These are phyloP conservation scores for Scylla paramamosain DNA, from an alignment of 1,140 invertebrate genomes.

Conservation along the genomic window DNA sequence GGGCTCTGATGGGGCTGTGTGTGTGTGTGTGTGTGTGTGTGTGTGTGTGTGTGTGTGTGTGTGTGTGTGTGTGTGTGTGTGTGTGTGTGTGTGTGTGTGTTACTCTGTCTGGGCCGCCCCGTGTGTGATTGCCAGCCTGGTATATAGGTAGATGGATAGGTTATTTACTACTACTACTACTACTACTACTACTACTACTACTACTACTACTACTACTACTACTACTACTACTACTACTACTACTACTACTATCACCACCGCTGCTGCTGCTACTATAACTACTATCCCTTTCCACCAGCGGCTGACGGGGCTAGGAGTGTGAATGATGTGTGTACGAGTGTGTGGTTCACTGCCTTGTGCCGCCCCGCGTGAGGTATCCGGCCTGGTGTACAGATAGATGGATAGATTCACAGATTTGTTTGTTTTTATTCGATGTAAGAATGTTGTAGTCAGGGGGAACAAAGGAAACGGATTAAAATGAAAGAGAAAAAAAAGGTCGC, in stretches of 20 bases:
- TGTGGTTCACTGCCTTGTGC: too few relatives aligned
- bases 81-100: neutral
- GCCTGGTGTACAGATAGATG: too few relatives aligned
- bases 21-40: constrained; percentile 81
- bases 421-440: too few relatives aligned
- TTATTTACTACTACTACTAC: neutral
- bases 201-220: constrained; percentile 23
- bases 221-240: neutral
- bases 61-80: neutral
- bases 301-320: neutral
- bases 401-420: too few relatives aligned
- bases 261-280: neutral
- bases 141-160: too few relatives aligned
- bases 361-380: too few relatives aligned
- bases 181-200: constrained; percentile 36
- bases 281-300: neutral
- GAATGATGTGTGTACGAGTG: too few relatives aligned
- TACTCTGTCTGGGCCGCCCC: neutral
- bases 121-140: neutral
- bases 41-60: too few relatives aligned
- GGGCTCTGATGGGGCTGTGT: constrained; percentile 59
- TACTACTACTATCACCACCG: neutral
- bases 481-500: too few relatives aligned
- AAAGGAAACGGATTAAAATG: too few relatives aligned
- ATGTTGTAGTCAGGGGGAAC: too few relatives aligned